Percentiles rank a stretch among this genome's conserved stretches.
Evolutionary conservation across 2,113 vertebrate species (phyloP).

Genomic region (Agapornis roseicollis): DNA sequence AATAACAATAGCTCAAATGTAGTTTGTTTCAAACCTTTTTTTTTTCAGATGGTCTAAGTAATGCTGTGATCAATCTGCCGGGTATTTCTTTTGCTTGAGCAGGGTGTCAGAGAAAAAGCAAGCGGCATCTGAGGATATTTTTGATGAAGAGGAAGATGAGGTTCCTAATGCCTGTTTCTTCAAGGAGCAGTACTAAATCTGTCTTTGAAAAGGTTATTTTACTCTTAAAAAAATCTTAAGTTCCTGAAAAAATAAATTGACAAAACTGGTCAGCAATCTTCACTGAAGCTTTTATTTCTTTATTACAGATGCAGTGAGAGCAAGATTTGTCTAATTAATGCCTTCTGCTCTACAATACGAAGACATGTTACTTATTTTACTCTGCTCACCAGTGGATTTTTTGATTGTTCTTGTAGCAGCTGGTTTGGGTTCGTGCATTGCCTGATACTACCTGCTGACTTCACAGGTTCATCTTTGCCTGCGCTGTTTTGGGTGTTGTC

Average conservation of each 20-base stretch:
- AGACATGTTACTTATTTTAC: not conserved
- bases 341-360: not conserved
- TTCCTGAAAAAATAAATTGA: not conserved
- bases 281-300: not conserved
- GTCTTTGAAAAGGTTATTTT: not conserved
- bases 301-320: not conserved
- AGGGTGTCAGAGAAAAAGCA: not conserved
- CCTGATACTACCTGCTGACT: not conserved
- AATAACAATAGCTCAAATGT: not conserved
- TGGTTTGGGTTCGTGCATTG: not conserved
- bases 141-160: not conserved
- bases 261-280: not conserved
- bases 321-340: not conserved
- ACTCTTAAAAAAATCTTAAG: not conserved
- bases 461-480: not conserved
- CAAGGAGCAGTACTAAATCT: not conserved
- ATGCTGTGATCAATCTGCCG: not conserved
- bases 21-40: not conserved
- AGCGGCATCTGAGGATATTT: not conserved
- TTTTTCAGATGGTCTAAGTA: not conserved
- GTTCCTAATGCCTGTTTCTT: not conserved
- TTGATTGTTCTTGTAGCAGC: not conserved
- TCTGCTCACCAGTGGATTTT: not conserved
- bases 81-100: not conserved
- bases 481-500: not conserved